Evolutionary conservation across 37 sponge, comb jelly and placozoan species (phyloP).

Genomic region (Cliona cf. orientalis): DNA sequence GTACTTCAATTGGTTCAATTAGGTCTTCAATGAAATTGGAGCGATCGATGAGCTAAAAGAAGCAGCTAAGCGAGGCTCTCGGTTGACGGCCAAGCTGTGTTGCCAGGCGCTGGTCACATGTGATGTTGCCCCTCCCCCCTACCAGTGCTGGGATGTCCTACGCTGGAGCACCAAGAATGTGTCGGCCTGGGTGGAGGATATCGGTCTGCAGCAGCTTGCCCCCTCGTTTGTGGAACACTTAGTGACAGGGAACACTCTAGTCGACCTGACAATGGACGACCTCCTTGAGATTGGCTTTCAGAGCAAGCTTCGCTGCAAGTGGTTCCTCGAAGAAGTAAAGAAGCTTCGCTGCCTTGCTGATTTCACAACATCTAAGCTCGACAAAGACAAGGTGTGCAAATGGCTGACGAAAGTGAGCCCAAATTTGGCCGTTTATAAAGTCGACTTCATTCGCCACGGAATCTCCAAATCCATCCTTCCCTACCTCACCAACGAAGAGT

Average conservation of each 20-base stretch:
- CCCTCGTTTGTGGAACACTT: neutral
- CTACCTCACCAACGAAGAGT: conserved; percentile 34
- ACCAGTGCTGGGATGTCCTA: conserved; percentile 48
- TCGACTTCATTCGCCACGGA: conserved; percentile 25
- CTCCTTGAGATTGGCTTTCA: conserved; percentile 32
- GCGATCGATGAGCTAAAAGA: conserved; percentile 14
- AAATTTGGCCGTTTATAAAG: conserved; percentile 37
- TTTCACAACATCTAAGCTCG: conserved; percentile 5
- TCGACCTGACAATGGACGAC: conserved; percentile 34
- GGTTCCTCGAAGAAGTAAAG: conserved; percentile 35
- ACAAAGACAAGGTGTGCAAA: conserved; percentile 29
- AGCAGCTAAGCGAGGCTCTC: conserved; percentile 47
- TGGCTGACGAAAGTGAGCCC: conserved; percentile 27
- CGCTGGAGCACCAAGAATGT: conserved; percentile 41
- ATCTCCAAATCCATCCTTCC: conserved; percentile 34
- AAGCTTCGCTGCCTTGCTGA: conserved; percentile 47
- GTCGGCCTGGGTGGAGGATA: conserved; percentile 21
- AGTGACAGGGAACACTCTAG: conserved; percentile 52
- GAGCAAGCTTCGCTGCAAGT: conserved; percentile 15
- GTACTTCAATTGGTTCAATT: too few relatives aligned
- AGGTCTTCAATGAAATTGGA: conserved; percentile 48
- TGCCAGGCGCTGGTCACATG: conserved; percentile 28
- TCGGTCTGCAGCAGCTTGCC: conserved; percentile 31
- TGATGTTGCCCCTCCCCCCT: conserved; percentile 21
- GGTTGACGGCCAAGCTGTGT: conserved; percentile 28